Conservation (phyloP, 2,888 invertebrate genomes). For the Dyspetes luteomarginatus region DNA sequence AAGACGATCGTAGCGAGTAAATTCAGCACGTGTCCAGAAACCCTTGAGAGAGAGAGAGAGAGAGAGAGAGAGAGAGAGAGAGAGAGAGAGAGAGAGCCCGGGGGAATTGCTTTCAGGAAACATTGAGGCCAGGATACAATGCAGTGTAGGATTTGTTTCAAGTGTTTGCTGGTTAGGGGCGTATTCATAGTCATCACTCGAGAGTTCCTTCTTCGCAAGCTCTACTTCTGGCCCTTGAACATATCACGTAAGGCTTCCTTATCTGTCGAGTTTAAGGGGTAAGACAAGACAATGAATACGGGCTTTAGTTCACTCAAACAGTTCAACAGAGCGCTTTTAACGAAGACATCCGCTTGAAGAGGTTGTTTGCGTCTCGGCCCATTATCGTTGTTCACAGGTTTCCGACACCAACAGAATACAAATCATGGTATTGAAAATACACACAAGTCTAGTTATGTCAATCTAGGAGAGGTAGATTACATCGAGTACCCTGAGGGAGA, state of each 20-base stretch:
- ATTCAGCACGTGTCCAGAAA: slow-evolving; percentile 29
- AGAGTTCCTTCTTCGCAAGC: no score
- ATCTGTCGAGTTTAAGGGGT: no score
- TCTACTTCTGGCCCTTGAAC: no score
- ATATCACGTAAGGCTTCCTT: no score
- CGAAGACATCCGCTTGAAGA: slow-evolving; percentile 50
- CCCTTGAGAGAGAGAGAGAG: slow-evolving; percentile 30
- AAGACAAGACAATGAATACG: no score
- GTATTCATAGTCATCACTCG: no score
- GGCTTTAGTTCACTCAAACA: slow-evolving; percentile 42
- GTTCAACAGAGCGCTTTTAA: slow-evolving; percentile 41
- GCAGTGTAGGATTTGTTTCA: slow-evolving; percentile 18
- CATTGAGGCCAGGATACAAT: slow-evolving; percentile 13
- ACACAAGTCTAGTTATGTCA: neutral
- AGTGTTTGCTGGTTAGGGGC: slow-evolving; percentile 34
- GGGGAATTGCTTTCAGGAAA: slow-evolving; percentile 25
- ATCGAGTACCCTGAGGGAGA: neutral
- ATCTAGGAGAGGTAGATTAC: neutral
- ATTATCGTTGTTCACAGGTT: slow-evolving; percentile 25
- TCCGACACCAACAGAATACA: neutral
- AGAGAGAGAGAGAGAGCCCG: no score
- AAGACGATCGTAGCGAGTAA: slow-evolving; percentile 43
- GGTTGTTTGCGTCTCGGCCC: slow-evolving; percentile 51
- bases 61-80: no score
- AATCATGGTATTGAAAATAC: neutral